Base-by-base conservation (phyloP, 2,797 vertebrate genomes). In the Loriculus beryllinus region DNA sequence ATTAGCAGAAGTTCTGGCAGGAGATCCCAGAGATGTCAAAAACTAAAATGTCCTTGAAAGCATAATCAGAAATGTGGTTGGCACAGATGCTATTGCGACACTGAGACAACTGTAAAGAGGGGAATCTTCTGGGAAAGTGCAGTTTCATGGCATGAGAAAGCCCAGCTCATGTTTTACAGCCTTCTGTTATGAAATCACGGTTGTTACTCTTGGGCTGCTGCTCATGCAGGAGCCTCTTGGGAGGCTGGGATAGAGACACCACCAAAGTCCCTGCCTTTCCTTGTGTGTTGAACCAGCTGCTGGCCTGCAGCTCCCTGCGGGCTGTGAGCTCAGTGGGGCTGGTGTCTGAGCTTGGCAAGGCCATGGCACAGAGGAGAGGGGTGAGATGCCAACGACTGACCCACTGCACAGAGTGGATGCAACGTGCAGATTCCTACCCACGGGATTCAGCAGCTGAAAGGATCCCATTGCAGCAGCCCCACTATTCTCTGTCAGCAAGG, bases 41-140 rank as follows among this genome's bases (percentile, higher is more conserved):
- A 93, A 77, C 78, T 45, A 77, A 86, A 88, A 69, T 6, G 68
- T 64, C 75, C 84, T 95, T 95, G 95, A 92, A 94, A 96, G 94
- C 86, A 82, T 8, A 86, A 70, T 62, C 43, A 86, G 86, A 94
- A 42, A 85, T 84, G 51, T 77, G 74, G 10, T 70, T 88, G 88
- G 63, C 74, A 79, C 74, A 76, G 83, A 60, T 6, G 49, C 69
- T 80, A 5, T 5, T 49, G 79, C 69, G 80, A 25, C 56, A 75
- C 18, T 4, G 10, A 87, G 87, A 57, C 56, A 64, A 12, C 52
- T 49, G 82, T 11, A 12, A 52, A 78, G 79, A 87, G 29, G 5
- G 31, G 3, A 15, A 85, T 90, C 70, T 76, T 62, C 54, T 40
- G 63, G 63, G 47, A 57, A 96, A 85, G 42, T 54, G 68, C 37